Conservation (phyloP, 2,113 vertebrate species). For the Gymnocephalus cernua region DNA sequence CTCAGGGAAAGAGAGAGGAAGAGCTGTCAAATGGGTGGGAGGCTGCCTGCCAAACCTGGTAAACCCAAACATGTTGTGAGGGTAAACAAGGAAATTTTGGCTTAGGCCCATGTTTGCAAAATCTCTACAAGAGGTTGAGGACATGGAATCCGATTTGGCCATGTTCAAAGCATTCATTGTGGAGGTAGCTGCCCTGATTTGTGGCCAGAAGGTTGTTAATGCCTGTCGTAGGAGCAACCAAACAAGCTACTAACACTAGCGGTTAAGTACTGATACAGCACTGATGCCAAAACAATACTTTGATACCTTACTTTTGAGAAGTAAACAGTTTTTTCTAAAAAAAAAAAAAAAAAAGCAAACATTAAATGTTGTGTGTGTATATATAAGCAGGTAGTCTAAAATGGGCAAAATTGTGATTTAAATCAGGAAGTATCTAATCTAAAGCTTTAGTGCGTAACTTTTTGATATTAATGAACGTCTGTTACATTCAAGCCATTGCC, state of each 20-base stretch:
- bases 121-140: not conserved
- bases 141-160: not conserved
- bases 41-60: not conserved
- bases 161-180: not conserved
- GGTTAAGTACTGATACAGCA: too few species aligned
- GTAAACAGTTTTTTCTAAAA: not conserved
- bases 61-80: not conserved
- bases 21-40: too few species aligned
- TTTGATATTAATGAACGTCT: too few species aligned
- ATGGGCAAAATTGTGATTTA: too few species aligned
- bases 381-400: too few species aligned
- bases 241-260: not conserved
- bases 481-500: too few species aligned
- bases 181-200: not conserved
- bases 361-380: too few species aligned
- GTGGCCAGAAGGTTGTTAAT: not conserved
- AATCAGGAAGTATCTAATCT: too few species aligned
- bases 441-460: too few species aligned
- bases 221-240: not conserved
- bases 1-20: too few species aligned
- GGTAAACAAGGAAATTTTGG: not conserved
- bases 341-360: too few species aligned
- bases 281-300: not conserved
- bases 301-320: not conserved
- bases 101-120: too few species aligned